Base-by-base conservation (phyloP, 2,113 vertebrate genomes). In the Chionis minor region DNA sequence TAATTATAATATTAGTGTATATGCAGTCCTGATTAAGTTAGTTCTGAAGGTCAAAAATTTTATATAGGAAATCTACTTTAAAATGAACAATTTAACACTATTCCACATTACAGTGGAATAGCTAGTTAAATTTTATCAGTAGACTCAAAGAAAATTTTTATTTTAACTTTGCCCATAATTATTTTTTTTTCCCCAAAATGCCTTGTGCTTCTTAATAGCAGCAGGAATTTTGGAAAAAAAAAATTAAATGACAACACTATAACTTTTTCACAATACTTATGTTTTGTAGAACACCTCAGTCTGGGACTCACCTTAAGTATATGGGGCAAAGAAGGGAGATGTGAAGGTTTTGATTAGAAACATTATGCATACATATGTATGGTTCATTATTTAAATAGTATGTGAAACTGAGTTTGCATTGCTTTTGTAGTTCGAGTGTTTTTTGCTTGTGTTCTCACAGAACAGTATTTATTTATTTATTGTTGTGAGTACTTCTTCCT, bases 381-480 rank as follows among this genome's bases (percentile, higher is more conserved):
- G 81, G 95, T 95, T 96, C 51, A 90, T 92, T 88, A 79, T 40
- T 42, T 73, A 42, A 93, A 95, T n/a, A 85, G 14, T 38, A 49
- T 40, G 52, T 84, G 55, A 96, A 92, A 62, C 26, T 22, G 51
- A 67, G 15, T 62, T 86, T 85, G 17, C 9, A 26, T 44, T 88
- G 23, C 6, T 88, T 83, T 92, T 80, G 20, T 47, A 22, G 5
- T 86, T 97, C 27, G 65, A 35, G 47, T 52, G 38, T 26, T 23
- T 90, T 58, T 19, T 42, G 4, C n/a, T 86, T 81, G 30, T 58
- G 28, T 84, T 67, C 47, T 35, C 4, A 85, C 42, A 95, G 40
- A 4, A 11, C 2, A 17, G 8, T 58, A 61, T 51, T 54, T 79
- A 22, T 92, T 77, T 82, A 80, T 9, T 55, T n/a, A n/a, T n/a